Conservation (phyloP, 2,797 vertebrate genomes). For the Hippoglossus hippoglossus region DNA sequence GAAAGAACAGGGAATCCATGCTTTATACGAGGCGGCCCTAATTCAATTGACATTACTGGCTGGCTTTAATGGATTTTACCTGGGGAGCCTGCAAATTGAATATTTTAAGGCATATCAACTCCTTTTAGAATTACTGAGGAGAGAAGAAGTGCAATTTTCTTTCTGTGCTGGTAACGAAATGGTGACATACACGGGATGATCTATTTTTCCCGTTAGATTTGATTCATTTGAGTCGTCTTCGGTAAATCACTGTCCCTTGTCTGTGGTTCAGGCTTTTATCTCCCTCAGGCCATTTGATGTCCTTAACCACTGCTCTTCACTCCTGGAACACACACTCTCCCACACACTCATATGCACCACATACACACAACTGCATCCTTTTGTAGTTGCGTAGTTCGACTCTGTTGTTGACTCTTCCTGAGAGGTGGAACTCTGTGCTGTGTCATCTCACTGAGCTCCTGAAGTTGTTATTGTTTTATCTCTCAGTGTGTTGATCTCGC, state of each 20-base stretch:
- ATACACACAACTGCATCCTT: slow-evolving; percentile 21
- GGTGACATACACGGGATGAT: slow-evolving; percentile 60
- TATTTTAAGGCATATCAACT: slow-evolving; percentile 75
- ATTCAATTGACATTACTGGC: slow-evolving; percentile 76
- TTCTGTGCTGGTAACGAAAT: slow-evolving; percentile 59
- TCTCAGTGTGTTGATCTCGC: slow-evolving; percentile 59
- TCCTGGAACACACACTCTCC: slow-evolving; percentile 17
- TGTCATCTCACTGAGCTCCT: slow-evolving; percentile 60
- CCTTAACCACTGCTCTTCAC: slow-evolving; percentile 33
- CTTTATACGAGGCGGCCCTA: slow-evolving; percentile 62
- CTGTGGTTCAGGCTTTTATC: slow-evolving; percentile 53
- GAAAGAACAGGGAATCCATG: slow-evolving; percentile 61
- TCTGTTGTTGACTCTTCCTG: slow-evolving; percentile 44
- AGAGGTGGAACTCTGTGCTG: slow-evolving; percentile 52
- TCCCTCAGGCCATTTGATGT: slow-evolving; percentile 60
- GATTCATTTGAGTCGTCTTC: slow-evolving; percentile 56
- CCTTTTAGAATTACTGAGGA: slow-evolving; percentile 63
- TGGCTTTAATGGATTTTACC: slow-evolving; percentile 79
- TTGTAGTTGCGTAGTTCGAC: neutral
- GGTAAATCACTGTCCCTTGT: slow-evolving; percentile 26
- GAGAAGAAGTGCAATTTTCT: slow-evolving; percentile 60
- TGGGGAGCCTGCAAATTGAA: slow-evolving; percentile 75
- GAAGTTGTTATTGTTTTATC: slow-evolving; percentile 71
- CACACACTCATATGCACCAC: neutral
- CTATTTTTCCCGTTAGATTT: slow-evolving; percentile 53